These are phyloP conservation scores for Cantharis flavilabris DNA, from an alignment of 2,888 invertebrate genomes.

Conservation along the genomic window DNA sequence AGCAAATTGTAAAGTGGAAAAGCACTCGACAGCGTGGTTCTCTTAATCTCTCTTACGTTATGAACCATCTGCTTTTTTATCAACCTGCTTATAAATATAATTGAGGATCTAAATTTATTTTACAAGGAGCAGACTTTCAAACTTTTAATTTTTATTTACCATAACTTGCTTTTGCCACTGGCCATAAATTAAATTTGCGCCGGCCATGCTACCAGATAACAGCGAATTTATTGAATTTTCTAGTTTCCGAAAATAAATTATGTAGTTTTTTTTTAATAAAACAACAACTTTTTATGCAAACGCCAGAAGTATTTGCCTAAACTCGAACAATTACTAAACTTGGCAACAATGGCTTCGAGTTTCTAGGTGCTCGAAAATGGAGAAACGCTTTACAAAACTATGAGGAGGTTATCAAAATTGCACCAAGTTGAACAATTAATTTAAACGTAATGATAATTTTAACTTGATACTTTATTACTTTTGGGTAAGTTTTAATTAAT, in stretches of 20 bases:
- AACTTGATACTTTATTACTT: background rate
- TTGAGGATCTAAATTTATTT: conserved; percentile 45
- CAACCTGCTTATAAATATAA: conserved; percentile 7
- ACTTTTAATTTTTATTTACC: conserved; percentile 23
- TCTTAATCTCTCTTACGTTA: conserved; percentile 14
- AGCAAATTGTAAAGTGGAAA: background rate
- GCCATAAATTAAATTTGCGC: conserved; percentile 46
- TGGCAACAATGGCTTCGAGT: background rate
- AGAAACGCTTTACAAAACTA: background rate
- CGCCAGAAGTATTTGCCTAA: background rate
- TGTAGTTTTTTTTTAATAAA: background rate
- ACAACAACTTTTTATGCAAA: background rate
- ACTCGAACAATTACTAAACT: background rate
- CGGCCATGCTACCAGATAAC: background rate
- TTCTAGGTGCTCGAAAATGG: background rate
- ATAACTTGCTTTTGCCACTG: conserved; percentile 41
- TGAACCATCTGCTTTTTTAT: conserved; percentile 17
- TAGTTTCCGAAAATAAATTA: background rate
- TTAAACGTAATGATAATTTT: background rate
- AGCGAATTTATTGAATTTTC: conserved; percentile 16
- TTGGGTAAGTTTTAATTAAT: background rate
- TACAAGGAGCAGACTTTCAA: conserved; percentile 30
- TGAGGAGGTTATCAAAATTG: background rate
- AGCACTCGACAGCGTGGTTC: background rate
- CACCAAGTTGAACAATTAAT: background rate